Percentiles rank a stretch among this genome's conserved stretches.
These are phyloP conservation scores for Microhierax caerulescens DNA, from an alignment of 2,797 vertebrate genomes.

Conservation along the genomic window DNA sequence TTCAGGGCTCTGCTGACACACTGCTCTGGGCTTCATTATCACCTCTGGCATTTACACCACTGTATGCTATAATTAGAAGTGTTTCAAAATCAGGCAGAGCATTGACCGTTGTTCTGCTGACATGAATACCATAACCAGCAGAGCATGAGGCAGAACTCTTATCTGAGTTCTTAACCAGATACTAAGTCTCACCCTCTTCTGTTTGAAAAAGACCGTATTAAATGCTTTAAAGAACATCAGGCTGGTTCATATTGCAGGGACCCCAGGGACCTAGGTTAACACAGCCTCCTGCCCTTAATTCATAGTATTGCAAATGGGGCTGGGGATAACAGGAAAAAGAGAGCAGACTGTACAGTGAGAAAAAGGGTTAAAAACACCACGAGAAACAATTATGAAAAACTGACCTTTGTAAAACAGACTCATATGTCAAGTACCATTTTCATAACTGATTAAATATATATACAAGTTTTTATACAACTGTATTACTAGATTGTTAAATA, in stretches of 20 bases:
- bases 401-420: not conserved
- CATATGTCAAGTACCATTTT: not conserved
- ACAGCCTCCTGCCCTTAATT: not conserved
- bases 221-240: not conserved
- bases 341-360: no score
- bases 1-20: slow-evolving; percentile 15
- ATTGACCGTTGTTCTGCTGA: not conserved
- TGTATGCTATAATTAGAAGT: slow-evolving; percentile 25
- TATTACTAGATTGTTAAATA: not conserved
- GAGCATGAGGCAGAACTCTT: not conserved
- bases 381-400: not conserved
- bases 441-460: not conserved
- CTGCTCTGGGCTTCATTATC: not conserved
- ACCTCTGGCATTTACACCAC: not conserved
- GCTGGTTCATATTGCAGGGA: not conserved
- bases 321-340: not conserved
- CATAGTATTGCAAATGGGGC: not conserved
- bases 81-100: not conserved
- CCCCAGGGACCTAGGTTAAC: not conserved
- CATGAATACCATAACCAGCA: not conserved
- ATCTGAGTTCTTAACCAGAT: not conserved
- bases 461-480: not conserved
- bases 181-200: not conserved
- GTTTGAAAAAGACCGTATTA: not conserved
- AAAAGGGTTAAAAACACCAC: not conserved